Conservation (phyloP, 1,140 invertebrate species). For the Psix sp. region DNA sequence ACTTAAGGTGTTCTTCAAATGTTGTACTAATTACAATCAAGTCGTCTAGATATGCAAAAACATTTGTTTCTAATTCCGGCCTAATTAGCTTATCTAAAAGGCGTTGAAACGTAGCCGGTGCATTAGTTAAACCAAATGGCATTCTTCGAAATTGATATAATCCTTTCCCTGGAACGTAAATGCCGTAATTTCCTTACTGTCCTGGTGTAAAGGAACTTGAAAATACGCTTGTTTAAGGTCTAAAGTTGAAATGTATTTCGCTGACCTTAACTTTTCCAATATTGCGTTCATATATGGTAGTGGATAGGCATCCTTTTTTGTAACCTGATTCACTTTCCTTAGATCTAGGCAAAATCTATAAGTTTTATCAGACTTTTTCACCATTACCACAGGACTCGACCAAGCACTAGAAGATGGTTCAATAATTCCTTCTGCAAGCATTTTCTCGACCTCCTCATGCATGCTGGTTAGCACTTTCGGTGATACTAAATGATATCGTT, state of each 20-base stretch:
- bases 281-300: slow-evolving; percentile 24
- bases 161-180: slow-evolving; percentile 30
- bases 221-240: slow-evolving; percentile 26
- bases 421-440: slow-evolving; percentile 5
- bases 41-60: slow-evolving; percentile 38
- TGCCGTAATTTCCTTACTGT: slow-evolving; percentile 19
- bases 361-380: slow-evolving; percentile 24
- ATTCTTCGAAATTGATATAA: slow-evolving; percentile 22
- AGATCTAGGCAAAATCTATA: slow-evolving; percentile 34
- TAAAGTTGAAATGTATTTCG: slow-evolving; percentile 13
- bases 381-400: slow-evolving; percentile 23
- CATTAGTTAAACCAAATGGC: slow-evolving; percentile 24
- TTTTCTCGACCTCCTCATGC: slow-evolving; percentile 16
- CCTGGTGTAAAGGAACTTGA: slow-evolving; percentile 17
- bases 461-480: slow-evolving; percentile 24
- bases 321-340: slow-evolving; percentile 21
- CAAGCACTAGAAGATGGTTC: slow-evolving; percentile 23
- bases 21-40: slow-evolving; percentile 15
- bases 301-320: slow-evolving; percentile 33
- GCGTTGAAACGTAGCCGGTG: slow-evolving; percentile 34
- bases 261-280: slow-evolving; percentile 15
- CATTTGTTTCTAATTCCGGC: neutral
- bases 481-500: slow-evolving; percentile 27
- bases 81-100: slow-evolving; percentile 17
- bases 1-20: slow-evolving; percentile 25